These are phyloP conservation scores for Abramis brama DNA, from an alignment of 2,113 vertebrate species.

Conservation along the genomic window DNA sequence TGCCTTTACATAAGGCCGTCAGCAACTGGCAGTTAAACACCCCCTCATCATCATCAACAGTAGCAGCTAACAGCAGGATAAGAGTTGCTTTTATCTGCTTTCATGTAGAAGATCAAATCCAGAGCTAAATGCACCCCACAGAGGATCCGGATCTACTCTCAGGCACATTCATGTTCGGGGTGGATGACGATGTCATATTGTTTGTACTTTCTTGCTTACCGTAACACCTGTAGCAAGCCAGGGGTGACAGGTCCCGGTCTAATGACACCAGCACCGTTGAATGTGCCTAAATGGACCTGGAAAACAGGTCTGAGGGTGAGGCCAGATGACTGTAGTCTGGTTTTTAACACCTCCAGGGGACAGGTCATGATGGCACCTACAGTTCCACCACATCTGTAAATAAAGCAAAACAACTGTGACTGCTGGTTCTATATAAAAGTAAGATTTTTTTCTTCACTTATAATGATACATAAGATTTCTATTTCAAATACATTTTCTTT, in stretches of 20 bases:
- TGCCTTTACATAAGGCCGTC: slow-evolving; percentile 39
- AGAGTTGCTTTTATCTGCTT: slow-evolving; percentile 3
- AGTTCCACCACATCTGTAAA: slow-evolving; percentile 90
- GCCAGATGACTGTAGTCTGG: slow-evolving; percentile 90
- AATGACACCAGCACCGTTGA: slow-evolving; percentile 88
- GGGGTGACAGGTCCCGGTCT: slow-evolving; percentile 87
- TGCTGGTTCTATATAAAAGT: no score
- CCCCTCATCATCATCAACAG: background rate
- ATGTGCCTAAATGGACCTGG: slow-evolving; percentile 91
- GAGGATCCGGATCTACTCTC: background rate
- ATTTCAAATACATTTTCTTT: background rate
- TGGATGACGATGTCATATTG: background rate
- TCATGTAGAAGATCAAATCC: slow-evolving; percentile 7
- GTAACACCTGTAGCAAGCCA: slow-evolving; percentile 86
- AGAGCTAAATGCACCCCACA: background rate
- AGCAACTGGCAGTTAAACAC: background rate
- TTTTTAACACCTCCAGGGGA: slow-evolving; percentile 95
- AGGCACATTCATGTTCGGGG: background rate
- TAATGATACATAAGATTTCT: background rate
- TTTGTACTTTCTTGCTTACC: slow-evolving; percentile 76
- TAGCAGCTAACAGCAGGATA: background rate
- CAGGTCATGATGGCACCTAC: slow-evolving; percentile 94
- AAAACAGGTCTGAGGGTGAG: slow-evolving; percentile 86
- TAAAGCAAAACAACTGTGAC: slow-evolving; percentile 21
- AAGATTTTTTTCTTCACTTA: no score